These are phyloP conservation scores for Oxystoma pomonae DNA, from an alignment of 2,888 invertebrate species.

Conservation along the genomic window DNA sequence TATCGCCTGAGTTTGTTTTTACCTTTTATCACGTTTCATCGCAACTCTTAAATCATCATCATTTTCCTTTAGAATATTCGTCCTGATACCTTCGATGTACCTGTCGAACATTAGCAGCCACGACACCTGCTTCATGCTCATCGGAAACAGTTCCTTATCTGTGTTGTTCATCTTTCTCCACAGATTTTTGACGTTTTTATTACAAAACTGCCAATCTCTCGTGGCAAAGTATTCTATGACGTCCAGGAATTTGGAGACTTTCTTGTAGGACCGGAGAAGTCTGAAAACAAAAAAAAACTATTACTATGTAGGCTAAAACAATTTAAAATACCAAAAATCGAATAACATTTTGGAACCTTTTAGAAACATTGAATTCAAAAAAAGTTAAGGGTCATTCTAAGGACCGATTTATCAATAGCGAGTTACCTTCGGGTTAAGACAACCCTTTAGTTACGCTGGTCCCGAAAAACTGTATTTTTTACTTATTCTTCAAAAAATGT, in stretches of 20 bases:
- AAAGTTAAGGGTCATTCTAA: too few species aligned
- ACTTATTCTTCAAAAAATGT: too few species aligned
- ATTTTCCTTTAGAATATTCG: slow-evolving; percentile 74
- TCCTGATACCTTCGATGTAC: slow-evolving; percentile 69
- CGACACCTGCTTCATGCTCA: slow-evolving; percentile 65
- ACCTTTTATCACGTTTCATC: slow-evolving; percentile 25
- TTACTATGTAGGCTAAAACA: too few species aligned
- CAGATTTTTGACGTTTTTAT: slow-evolving; percentile 57
- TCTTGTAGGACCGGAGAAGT: slow-evolving; percentile 74
- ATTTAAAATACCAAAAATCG: too few species aligned
- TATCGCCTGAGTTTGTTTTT: too few species aligned
- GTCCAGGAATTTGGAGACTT: slow-evolving; percentile 72
- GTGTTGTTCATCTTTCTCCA: slow-evolving; percentile 52
- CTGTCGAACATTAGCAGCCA: slow-evolving; percentile 69
- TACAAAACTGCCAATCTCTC: slow-evolving; percentile 67
- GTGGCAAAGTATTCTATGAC: slow-evolving; percentile 72
- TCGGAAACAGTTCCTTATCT: slow-evolving; percentile 61
- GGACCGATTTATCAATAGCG: too few species aligned
- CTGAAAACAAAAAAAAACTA: too few species aligned
- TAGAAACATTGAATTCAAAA: too few species aligned
- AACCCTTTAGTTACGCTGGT: too few species aligned
- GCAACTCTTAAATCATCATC: slow-evolving; percentile 53
- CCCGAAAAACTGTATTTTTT: too few species aligned
- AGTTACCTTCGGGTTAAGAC: too few species aligned
- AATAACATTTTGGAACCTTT: too few species aligned